Percentiles rank a stretch among this genome's conserved stretches.
phyloP scores from a whole-genome alignment of 2,113 vertebrate genomes.

The Colius striatus region DNA sequence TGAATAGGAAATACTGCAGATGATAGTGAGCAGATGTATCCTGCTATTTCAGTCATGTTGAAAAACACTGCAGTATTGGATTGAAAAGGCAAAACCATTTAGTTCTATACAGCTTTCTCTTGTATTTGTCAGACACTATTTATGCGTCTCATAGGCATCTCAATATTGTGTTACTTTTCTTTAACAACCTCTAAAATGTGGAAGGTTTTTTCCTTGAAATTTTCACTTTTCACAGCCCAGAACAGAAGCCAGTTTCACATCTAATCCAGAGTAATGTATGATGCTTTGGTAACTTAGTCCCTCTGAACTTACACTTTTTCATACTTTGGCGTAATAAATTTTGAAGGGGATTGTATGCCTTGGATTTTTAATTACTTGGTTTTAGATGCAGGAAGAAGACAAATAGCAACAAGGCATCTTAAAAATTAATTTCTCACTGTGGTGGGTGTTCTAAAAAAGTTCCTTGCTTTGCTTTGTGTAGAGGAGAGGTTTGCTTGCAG shows the following conservation, averaged over 20 bases:
- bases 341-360: not conserved
- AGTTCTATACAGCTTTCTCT: not conserved
- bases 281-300: not conserved
- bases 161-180: not conserved
- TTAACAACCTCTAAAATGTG: not conserved
- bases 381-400: not conserved
- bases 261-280: not conserved
- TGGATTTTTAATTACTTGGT: not conserved
- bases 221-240: not conserved
- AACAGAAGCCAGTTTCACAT: not conserved
- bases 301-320: not conserved
- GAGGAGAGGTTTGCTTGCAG: not conserved
- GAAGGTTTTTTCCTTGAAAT: not conserved
- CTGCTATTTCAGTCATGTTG: not conserved
- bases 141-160: not conserved
- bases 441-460: not conserved
- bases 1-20: constrained; percentile 24
- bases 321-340: not conserved
- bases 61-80: not conserved
- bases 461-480: not conserved
- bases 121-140: not conserved
- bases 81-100: not conserved
- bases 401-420: not conserved
- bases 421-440: not conserved
- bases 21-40: constrained; percentile 32